Conservation (phyloP, 2,113 vertebrate genomes). For the Vulpes ferrilata region DNA sequence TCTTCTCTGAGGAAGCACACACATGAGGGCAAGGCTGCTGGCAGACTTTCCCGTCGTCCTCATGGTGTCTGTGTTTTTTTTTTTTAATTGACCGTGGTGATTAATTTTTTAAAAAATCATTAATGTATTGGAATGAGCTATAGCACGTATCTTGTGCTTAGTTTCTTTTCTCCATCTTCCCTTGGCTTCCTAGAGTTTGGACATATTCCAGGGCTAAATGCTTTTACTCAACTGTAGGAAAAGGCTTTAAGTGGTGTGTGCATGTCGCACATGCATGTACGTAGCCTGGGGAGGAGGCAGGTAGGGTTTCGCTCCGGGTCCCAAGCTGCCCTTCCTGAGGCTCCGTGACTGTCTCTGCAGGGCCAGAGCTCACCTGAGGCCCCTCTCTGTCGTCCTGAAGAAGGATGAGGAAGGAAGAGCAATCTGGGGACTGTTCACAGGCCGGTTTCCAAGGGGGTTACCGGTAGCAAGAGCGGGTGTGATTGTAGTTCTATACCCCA, state of each 20-base stretch:
- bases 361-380: neutral
- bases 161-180: constrained; percentile 50
- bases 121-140: constrained; percentile 73
- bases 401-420: neutral
- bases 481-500: neutral
- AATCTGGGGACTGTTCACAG: fast-evolving
- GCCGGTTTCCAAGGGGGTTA: neutral
- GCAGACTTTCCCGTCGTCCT: constrained; percentile 69
- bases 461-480: neutral
- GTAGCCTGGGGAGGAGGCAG: constrained; percentile 10
- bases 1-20: neutral
- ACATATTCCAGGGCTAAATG: constrained; percentile 35
- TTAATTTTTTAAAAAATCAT: constrained; percentile 51
- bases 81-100: constrained; percentile 11
- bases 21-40: constrained; percentile 81
- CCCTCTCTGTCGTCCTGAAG: neutral
- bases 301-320: neutral
- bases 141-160: neutral
- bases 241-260: neutral
- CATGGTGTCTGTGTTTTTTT: constrained; percentile 57
- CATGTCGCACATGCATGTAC: neutral
- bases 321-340: neutral
- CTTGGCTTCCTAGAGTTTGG: constrained; percentile 55
- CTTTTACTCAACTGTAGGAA: constrained; percentile 50
- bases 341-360: neutral